Percentiles rank a stretch among this genome's conserved stretches.
Evolutionary conservation across 2,113 vertebrate genomes (phyloP).

Genomic region (Mandrillus leucophaeus): DNA sequence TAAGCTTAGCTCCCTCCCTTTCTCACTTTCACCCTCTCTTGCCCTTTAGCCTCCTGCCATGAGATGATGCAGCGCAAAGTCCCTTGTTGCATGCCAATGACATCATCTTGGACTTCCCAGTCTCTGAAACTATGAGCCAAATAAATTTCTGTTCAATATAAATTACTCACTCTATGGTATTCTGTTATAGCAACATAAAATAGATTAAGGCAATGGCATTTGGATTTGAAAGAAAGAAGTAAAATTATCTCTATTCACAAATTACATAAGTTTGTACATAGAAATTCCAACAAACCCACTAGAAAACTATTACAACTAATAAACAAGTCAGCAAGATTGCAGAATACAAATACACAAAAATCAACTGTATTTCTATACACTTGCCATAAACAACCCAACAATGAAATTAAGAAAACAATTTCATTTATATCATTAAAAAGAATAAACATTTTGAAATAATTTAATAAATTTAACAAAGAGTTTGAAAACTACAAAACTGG

Average conservation of each 20-base stretch:
- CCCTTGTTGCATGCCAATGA: background rate
- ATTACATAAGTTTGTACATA: background rate
- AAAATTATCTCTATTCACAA: background rate
- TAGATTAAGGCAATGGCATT: background rate
- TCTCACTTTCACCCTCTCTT: background rate
- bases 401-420: constrained; percentile 1
- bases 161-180: background rate
- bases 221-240: background rate
- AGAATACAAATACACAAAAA: background rate
- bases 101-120: background rate
- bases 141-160: background rate
- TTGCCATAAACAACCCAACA: background rate
- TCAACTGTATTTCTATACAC: background rate
- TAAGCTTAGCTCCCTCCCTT: background rate
- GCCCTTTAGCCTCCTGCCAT: background rate
- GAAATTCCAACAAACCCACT: background rate
- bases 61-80: background rate
- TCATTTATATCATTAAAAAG: constrained; percentile 3
- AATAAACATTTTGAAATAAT: background rate
- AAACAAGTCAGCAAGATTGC: background rate
- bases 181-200: background rate
- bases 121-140: background rate
- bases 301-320: background rate
- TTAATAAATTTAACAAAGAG: background rate
- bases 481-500: background rate